Evolutionary conservation across 2,888 invertebrate species (phyloP), one percentile per base, ranked within the genome.

Genomic region (Dastarcus helophoroides): DNA sequence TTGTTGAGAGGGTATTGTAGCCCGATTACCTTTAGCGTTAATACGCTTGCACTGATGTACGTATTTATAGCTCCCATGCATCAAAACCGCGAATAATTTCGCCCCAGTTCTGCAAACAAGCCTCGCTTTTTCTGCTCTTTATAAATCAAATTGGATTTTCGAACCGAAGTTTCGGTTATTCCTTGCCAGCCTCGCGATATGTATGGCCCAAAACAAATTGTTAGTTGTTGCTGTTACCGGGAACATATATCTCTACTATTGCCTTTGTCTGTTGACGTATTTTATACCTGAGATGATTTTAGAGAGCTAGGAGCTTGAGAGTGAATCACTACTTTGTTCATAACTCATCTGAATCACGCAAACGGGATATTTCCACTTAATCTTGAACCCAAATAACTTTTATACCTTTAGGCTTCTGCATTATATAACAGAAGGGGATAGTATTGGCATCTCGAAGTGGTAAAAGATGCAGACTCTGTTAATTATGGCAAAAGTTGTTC

Each of bases 71-170:
- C 49, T 40, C 42, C 54, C 48, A 56, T 58, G 54, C 54, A 55
- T 58, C 58, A 58, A 54, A 52, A 46, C 19, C 47, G 46, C 47
- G 54, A 56, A 56, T 56, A 56, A 57, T 57, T 58, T 56, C 48
- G 45, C 41, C 48, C n/a, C n/a, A n/a, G 48, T 51, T 53, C 45
- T 51, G 50, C 53, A 53, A 56, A 54, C 52, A 56, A 54, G 45
- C 47, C 46, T 17, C 19, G 47, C 48, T 52, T 53, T 55, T 54
- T 53, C 51, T 44, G 42, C 47, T 55, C 49, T 55, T 57, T 54
- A 57, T 57, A 58, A 58, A 58, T 57, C 56, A 58, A 56, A 54
- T 53, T 50, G 53, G 53, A 56, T 53, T 54, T 54, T 41, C 39
- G 42, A 46, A 41, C 41, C 44, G 44, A 47, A 45, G 42, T 46